Evolutionary conservation across 2,113 vertebrate genomes (phyloP), one percentile per base, ranked within the genome.

Genomic region (Brachionichthys hirsutus): DNA sequence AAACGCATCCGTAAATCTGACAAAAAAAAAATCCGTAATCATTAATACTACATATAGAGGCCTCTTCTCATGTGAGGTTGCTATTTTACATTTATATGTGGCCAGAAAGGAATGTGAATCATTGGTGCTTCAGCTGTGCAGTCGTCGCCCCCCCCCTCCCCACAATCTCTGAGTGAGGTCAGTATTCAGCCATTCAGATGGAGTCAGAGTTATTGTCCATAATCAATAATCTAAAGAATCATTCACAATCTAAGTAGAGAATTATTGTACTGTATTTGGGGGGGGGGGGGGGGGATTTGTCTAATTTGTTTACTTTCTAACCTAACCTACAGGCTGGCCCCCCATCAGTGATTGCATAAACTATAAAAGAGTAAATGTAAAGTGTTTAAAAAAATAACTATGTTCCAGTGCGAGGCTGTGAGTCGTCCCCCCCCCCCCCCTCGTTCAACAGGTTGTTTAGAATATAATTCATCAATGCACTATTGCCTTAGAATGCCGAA

Each of bases 71-170:
- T 22, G 18, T 60, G 55, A 48, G 49, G 12, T 9, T 38, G 49
- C 70, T 85, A 74, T 88, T 85, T 84, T 70, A 65, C 19, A 34
- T 52, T 30, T 34, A 47, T 18, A 52, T 57, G 52, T 61, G 40
- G 43, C 15, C 50, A 58, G 45, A 76, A 60, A 78, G 62, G 81
- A 84, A 89, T 88, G 70, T 14, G 15, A 80, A 68, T 54, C 9
- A 89, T 88, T 76, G 80, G 73, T 41, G 19, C 67, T 67, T 48
- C 38, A 55, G 67, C 64, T 36, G 38, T 75, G 57, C 61, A 50
- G 74, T 67, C n/a, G n/a, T n/a, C n/a, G n/a, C n/a, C n/a, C n/a
- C n/a, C n/a, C n/a, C n/a, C n/a, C n/a, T n/a, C n/a, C n/a, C n/a
- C n/a, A n/a, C n/a, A n/a, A 64, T 41, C 67, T 49, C 60, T 51